These are phyloP conservation scores for Vulpes vulpes DNA, from an alignment of 2,113 vertebrate genomes.

Conservation along the genomic window DNA sequence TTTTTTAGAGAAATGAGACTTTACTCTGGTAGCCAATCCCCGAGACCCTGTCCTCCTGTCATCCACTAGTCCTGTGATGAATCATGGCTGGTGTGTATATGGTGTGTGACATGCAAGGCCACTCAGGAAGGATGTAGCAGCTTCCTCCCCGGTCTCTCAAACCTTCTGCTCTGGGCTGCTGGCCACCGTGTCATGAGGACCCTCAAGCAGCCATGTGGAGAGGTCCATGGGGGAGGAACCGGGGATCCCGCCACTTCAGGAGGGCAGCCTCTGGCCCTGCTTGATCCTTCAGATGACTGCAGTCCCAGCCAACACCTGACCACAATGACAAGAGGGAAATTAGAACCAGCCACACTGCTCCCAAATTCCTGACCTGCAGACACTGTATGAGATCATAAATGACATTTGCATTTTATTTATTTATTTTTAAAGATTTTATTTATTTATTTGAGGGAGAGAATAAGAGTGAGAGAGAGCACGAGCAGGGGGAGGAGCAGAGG, in stretches of 20 bases:
- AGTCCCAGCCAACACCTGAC: background rate
- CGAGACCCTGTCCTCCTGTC: background rate
- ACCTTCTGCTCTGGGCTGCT: background rate
- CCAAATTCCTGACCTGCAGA: background rate
- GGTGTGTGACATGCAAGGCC: background rate
- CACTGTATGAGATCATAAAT: background rate
- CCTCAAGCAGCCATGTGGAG: background rate
- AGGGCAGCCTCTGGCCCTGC: too few species aligned
- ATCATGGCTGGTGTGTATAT: background rate
- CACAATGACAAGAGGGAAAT: background rate
- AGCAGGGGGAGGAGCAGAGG: too few species aligned
- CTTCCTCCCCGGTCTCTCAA: background rate
- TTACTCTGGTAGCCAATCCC: too few species aligned
- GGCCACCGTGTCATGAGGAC: fast-evolving
- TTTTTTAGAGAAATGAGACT: background rate
- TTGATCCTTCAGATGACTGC: background rate
- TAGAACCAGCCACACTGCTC: background rate
- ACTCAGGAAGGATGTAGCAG: background rate
- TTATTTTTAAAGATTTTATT: too few species aligned
- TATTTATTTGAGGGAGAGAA: too few species aligned
- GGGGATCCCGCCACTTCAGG: too few species aligned
- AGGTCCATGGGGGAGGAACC: background rate
- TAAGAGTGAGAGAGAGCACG: too few species aligned
- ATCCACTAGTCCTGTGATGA: background rate
- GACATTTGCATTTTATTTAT: background rate